These are phyloP conservation scores for Microctonus brassicae DNA, from an alignment of 2,888 invertebrate genomes.

Conservation along the genomic window DNA sequence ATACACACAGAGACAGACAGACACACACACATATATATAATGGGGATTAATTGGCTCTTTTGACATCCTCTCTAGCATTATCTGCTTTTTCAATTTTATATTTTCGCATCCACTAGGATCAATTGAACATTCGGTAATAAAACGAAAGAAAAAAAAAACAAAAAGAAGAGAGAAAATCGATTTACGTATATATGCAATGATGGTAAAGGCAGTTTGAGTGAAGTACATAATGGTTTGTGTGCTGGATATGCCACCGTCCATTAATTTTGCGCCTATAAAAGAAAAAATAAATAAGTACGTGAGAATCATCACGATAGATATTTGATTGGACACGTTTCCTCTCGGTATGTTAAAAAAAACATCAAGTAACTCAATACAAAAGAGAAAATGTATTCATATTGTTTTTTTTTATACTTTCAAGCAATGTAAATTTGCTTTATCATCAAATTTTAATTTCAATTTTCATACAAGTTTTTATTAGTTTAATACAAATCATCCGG, in stretches of 20 bases:
- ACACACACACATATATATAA: constrained; percentile 1
- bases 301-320: background rate
- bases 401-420: background rate
- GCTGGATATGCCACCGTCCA: background rate
- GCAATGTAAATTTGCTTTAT: background rate
- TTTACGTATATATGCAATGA: constrained; percentile 10
- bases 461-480: too few relatives aligned
- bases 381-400: background rate
- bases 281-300: constrained; percentile 1
- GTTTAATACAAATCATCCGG: too few relatives aligned
- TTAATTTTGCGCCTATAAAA: constrained; percentile 42
- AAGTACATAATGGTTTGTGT: background rate
- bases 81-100: background rate
- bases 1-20: too few relatives aligned
- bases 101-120: background rate
- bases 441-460: background rate
- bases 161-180: constrained; percentile 16
- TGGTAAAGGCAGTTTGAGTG: constrained; percentile 19
- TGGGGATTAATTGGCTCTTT: constrained; percentile 27
- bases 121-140: constrained; percentile 2
- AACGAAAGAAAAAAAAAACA: background rate
- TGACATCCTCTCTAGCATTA: background rate
- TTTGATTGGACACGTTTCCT: constrained; percentile 23
- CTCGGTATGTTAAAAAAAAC: background rate
- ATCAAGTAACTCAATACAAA: background rate